Evolutionary conservation across 1,140 invertebrate genomes (phyloP).

Genomic region (Eufriesea mexicana): DNA sequence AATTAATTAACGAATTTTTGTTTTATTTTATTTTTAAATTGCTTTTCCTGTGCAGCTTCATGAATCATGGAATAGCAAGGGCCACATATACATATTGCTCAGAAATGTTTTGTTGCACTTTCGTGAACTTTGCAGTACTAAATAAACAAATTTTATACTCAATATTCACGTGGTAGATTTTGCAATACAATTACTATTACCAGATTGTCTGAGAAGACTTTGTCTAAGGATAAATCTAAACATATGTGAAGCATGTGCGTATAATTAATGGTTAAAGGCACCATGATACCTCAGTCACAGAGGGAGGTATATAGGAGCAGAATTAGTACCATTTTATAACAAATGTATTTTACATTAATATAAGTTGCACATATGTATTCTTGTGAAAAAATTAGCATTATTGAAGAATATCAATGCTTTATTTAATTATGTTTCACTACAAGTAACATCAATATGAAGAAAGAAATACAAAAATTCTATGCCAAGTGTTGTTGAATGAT

Average conservation of each 20-base stretch:
- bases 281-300: constrained; percentile 59
- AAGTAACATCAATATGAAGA: constrained; percentile 21
- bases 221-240: constrained; percentile 57
- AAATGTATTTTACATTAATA: constrained; percentile 65
- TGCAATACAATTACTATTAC: constrained; percentile 68
- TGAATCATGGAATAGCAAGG: constrained; percentile 30
- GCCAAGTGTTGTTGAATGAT: constrained; percentile 48
- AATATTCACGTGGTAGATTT: constrained; percentile 66
- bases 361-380: constrained; percentile 60
- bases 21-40: constrained; percentile 23
- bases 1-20: constrained; percentile 20
- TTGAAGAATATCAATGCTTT: constrained; percentile 52
- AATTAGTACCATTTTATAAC: constrained; percentile 68
- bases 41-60: constrained; percentile 49
- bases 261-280: constrained; percentile 64
- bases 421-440: constrained; percentile 53
- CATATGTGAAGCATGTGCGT: constrained; percentile 62
- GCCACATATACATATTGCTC: constrained; percentile 52
- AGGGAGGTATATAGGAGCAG: constrained; percentile 62
- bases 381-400: constrained; percentile 57
- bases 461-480: constrained; percentile 47
- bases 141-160: constrained; percentile 64
- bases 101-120: constrained; percentile 53
- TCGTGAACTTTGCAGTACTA: constrained; percentile 54
- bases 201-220: constrained; percentile 59